Evolutionary conservation across 2,888 invertebrate species (phyloP), one percentile per base, ranked within the genome.

Genomic region (Limnephilus rhombicus): DNA sequence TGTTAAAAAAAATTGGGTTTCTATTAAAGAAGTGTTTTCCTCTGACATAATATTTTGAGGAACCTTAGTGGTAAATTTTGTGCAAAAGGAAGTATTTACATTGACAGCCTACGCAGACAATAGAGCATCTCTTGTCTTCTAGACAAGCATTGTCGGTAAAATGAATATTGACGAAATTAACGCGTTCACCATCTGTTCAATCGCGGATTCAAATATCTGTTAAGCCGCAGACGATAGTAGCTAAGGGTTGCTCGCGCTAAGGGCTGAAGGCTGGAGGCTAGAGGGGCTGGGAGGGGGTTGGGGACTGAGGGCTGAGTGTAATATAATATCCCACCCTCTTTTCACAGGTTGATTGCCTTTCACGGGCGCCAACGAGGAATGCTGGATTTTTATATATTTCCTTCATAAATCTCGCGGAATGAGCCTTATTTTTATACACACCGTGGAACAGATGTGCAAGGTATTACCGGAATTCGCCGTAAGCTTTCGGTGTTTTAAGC

Each of bases 351-450:
- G 93, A 93, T 93, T 92, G 90, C 92, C 92, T 93, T 93, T 91
- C 91, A 89, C 91, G 80, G 88, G 90, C 85, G 85, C 93, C 90
- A 85, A 90, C 90, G 85, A 80, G 85, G 85, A 92, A 92, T 89
- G 93, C 91, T 89, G 90, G 91, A 93, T 93, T 93, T 93, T 93
- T 93, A 93, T 93, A 93, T 93, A 93, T 93, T 90, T 93, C 91
- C 92, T 81, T 90, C 93, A 93, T 93, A 93, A 93, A 93, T 93
- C 93, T 93, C 89, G 53, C 85, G 86, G 90, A 93, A 93, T 92
- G 91, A 93, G 91, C 85, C 68, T 80, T 89, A 89, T 91, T 92
- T 91, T 90, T 91, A 92, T 92, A 91, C 91, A 92, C 90, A 87
- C 91, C 86, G 80, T 81, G 91, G 90, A 92, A 92, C 91, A 92